Base-by-base conservation (phyloP, 2,797 vertebrate species). In the Nannoperca australis region DNA sequence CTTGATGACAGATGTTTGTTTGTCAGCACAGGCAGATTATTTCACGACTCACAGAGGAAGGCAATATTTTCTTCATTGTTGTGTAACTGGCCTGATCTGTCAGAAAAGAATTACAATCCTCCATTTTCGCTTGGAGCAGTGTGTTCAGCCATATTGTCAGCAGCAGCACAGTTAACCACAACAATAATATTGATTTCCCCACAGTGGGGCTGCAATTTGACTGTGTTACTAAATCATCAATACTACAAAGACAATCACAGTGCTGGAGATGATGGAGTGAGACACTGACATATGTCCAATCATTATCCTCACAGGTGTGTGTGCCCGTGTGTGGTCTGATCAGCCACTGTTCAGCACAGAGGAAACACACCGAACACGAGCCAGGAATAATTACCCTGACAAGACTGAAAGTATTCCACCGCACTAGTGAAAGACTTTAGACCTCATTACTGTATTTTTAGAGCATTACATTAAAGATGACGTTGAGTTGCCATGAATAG, bases 271-370 rank as follows among this genome's bases (percentile, higher is more conserved):
- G 77, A 81, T 60, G 7, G 53, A 83, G 34, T 20, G 24, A 24
- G 74, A 78, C 84, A 49, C 2, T 74, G 76, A 85, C 70, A 5
- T 8, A 80, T 62, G 69, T 78, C 18, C 50, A 58, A 10, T 74
- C 9, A 40, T 58, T 66, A 56, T 62, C 2, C 65, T 49, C 27
- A 40, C 7, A 60, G 34, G n/a, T 67, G 55, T 56, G 24, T 59
- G 45, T 20, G 51, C 24, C 24, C 34, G 54, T 38, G 56, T 53
- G 62, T 51, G 51, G 27, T 50, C 3, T 60, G 47, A 42, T 42
- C 30, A 54, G 32, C 58, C 34, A 36, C 36, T 51, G 22, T 58
- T 34, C 45, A 54, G 15, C 45, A n/a, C 47, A 2, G 32, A 60
- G 49, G 24, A 18, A 56, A n/a, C 22, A 11, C 59, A 9, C 8